Conservation (phyloP, 2,888 invertebrate species). For the Idaea biselata region DNA sequence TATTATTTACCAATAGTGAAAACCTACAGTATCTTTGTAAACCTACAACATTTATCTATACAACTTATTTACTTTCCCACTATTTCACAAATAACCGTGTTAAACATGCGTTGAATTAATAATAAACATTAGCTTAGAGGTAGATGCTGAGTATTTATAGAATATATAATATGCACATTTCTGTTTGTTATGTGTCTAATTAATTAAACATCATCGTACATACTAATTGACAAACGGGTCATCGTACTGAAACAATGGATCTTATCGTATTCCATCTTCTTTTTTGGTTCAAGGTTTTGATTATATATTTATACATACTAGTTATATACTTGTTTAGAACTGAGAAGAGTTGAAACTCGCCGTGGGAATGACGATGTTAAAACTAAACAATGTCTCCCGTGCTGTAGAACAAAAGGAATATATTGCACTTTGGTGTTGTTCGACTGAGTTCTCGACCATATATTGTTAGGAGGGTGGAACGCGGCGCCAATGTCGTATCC, state of each 20-base stretch:
- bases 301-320: not conserved
- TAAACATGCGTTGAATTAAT: not conserved
- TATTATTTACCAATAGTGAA: not conserved
- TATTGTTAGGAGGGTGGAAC: constrained; percentile 37
- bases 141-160: not conserved
- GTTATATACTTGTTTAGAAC: constrained; percentile 10
- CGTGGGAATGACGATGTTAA: constrained; percentile 15
- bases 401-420: constrained; percentile 46
- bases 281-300: constrained; percentile 25
- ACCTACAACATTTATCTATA: too few relatives aligned
- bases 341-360: not conserved
- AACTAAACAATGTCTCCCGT: constrained; percentile 29
- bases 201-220: constrained; percentile 4
- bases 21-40: not conserved
- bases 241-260: constrained; percentile 27
- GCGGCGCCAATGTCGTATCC: constrained; percentile 41
- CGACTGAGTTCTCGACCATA: constrained; percentile 46
- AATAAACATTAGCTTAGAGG: not conserved
- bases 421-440: constrained; percentile 49
- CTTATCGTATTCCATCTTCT: constrained; percentile 19
- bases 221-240: constrained; percentile 19
- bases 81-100: not conserved
- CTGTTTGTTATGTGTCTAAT: too few relatives aligned
- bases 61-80: not conserved
- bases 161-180: constrained; percentile 7